Base-by-base conservation (phyloP, 2,113 vertebrate species). In the Sterrhoptilus dennistouni region DNA sequence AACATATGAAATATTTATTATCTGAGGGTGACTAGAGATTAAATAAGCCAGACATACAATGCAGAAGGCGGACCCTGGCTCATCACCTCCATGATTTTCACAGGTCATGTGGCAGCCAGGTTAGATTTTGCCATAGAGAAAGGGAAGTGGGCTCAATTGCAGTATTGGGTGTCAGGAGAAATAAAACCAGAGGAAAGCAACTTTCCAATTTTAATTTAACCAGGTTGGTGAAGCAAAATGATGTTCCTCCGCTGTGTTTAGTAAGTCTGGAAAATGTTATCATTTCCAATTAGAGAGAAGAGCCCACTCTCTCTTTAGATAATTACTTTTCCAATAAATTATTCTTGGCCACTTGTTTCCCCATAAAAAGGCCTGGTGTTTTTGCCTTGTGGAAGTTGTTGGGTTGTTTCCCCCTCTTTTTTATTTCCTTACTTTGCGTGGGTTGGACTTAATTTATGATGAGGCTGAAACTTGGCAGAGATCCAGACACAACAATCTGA, bases 1-100 rank as follows among this genome's bases (percentile, higher is more conserved):
- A 90, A 64, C 50, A 76, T 44, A 88, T 94, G 88, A 96, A 96
- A 96, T 94, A 96, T 96, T 97, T 96, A 96, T 96, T 87, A 87
- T 82, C 86, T 38, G 49, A 94, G 49, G n/a, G 60, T 82, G 88
- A 86, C 87, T 56, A 87, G 83, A 92, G 74, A 95, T 89, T 94
- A 79, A 93, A 81, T 93, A 89, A 92, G 28, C 25, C 90, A 96
- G 88, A 64, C 20, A 17, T 21, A 78, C 50, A 52, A 92, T 18
- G 69, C 47, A 75, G 86, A 90, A 91, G 80, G 72, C 57, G 88
- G 60, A 85, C 11, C 33, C 68, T 61, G 83, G 60, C 69, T 96
- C 94, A 71, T 72, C 90, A 78, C 25, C 69, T 92, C 64, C 60
- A 45, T 60, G 83, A 94, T 89, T 96, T 92, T 83, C 85, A 83